Evolutionary conservation across 2,888 invertebrate genomes (phyloP).

Genomic region (Odontothrips loti): DNA sequence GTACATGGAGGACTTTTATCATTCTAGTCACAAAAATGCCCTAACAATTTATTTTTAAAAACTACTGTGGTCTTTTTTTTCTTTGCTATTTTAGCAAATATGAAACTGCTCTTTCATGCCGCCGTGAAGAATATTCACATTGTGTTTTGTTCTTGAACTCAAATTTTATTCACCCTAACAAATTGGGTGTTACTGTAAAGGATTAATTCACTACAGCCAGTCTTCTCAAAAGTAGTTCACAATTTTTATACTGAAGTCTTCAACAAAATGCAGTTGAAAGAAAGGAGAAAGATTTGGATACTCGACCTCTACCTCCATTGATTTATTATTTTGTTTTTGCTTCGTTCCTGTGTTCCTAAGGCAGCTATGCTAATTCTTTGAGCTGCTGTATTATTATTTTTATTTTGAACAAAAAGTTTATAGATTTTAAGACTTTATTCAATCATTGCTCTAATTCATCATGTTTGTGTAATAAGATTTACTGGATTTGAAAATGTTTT

Average conservation of each 20-base stretch:
- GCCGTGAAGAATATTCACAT: background rate
- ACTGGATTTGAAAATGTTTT: background rate
- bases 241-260: background rate
- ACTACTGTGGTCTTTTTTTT: background rate
- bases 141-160: background rate
- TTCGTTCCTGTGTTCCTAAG: conserved; percentile 7
- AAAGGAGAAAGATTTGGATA: background rate
- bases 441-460: background rate
- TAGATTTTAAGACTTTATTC: background rate
- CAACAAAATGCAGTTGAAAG: background rate
- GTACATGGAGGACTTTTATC: background rate
- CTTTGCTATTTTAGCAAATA: background rate
- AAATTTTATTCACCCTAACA: background rate
- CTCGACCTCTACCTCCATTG: background rate
- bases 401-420: background rate
- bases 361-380: background rate
- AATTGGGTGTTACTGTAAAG: background rate
- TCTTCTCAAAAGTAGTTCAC: background rate
- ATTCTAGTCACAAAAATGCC: conserved; percentile 10
- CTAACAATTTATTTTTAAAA: background rate
- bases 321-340: background rate
- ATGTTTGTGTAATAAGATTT: background rate
- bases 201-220: no score
- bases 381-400: background rate
- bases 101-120: background rate